A percentile compares a stretch with the other conserved stretches of the same genome.
These are phyloP conservation scores for Threskiornis aethiopicus DNA, from an alignment of 2,797 vertebrate genomes.

Conservation along the genomic window DNA sequence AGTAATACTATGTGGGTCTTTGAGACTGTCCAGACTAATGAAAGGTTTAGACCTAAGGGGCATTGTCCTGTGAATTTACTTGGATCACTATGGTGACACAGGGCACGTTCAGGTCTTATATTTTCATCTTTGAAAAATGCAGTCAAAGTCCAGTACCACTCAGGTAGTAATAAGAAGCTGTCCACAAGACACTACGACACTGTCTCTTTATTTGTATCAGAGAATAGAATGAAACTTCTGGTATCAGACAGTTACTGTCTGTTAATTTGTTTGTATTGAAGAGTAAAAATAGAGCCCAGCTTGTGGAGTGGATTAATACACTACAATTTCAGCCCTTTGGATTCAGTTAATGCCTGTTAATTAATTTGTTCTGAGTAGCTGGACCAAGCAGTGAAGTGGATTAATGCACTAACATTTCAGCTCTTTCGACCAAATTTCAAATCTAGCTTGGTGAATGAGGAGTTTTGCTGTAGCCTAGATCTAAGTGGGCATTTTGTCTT, in stretches of 20 bases:
- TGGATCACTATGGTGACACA: neutral
- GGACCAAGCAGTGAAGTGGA: conserved; percentile 23
- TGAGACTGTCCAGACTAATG: neutral
- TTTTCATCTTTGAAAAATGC: neutral
- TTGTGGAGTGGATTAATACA: conserved; percentile 42
- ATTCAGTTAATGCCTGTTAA: conserved; percentile 31
- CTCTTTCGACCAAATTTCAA: neutral
- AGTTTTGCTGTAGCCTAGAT: neutral
- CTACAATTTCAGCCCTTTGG: conserved; percentile 1
- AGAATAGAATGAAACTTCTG: neutral
- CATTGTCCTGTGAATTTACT: neutral
- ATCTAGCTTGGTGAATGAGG: neutral
- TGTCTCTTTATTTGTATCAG: neutral
- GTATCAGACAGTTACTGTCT: neutral
- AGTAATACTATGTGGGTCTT: neutral
- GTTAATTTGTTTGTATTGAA: conserved; percentile 20
- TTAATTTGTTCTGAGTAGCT: conserved; percentile 35
- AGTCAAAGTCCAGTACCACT: neutral
- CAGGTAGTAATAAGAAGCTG: neutral
- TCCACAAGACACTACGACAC: neutral
- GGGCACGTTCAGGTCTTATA: neutral
- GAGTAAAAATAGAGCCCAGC: neutral
- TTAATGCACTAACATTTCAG: conserved; percentile 34
- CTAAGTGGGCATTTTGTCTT: conserved; percentile 66
- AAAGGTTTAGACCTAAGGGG: neutral